Evolutionary conservation across 2,797 vertebrate genomes (phyloP), one percentile per base, ranked within the genome.

Genomic region (Melanotaenia nigrans): DNA sequence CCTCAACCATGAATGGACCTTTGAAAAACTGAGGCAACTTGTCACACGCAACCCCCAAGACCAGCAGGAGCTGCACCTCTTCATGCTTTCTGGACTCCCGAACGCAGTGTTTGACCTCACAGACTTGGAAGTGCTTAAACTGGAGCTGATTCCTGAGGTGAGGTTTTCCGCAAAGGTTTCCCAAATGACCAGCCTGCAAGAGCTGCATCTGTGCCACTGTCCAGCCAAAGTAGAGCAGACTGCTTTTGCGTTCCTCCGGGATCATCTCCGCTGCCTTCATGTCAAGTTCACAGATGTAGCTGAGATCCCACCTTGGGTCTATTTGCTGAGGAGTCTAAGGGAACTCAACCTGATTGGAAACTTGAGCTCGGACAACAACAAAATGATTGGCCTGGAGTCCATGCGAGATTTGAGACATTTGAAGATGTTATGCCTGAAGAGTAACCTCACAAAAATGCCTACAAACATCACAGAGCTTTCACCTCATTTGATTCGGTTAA

Each of bases 391-490:
- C 61, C 94, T 99, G 0, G 98, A 99, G 73, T 99, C 98, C 68
- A 96, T 99, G 83, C 92, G 97, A 76, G 98, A 99, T 72, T 72
- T 99, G 89, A 95, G 94, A 85, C 95, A 97, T 85, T 94, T 99
- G 71, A 99, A 98, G 87, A 95, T 92, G 10, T 92, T 99, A 64
- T 95, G 96, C 0, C 93, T 99, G 79, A 99, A 99, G 89, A 98
- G 98, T 91, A 99, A 99, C 80, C 95, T 99, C 83, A 96, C 96
- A 85, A 99, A 99, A 95, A 96, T 99, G 55, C 98, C 98, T 78
- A 96, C 97, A 53, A 97, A 97, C 89, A 95, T 99, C 82, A 96
- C 97, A 0, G 98, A 99, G 81, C 95, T 99, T 70, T 96, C 97
- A 0, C 96, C 96, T 0, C 98, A 99, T 92, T 94, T 99, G 70